A percentile compares a stretch with the other conserved stretches of the same genome.
These are phyloP conservation scores for Cephalopholis sonnerati DNA, from an alignment of 2,113 vertebrate genomes.

Conservation along the genomic window DNA sequence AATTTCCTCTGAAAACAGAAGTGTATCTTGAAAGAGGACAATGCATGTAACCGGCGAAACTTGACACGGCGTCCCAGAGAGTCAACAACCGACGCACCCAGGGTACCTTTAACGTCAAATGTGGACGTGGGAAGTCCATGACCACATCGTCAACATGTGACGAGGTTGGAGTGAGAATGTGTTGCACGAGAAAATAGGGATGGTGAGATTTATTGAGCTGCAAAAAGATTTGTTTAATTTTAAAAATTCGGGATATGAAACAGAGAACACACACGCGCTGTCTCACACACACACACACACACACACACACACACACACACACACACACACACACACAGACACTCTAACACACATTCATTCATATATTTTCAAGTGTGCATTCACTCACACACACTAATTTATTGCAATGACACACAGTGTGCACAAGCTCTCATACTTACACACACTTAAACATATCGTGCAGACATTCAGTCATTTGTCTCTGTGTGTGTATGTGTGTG, in stretches of 20 bases:
- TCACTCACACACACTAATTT: background rate
- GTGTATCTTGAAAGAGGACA: no score
- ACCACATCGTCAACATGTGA: no score
- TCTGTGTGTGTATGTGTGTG: conserved; percentile 40
- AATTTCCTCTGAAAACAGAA: no score
- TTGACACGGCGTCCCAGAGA: no score
- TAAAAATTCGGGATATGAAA: no score
- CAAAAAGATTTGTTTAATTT: background rate
- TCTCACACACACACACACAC: no score
- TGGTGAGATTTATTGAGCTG: background rate
- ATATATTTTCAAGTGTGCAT: background rate
- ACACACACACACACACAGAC: background rate
- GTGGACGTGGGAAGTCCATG: no score
- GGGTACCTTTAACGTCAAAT: no score
- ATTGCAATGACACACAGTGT: background rate
- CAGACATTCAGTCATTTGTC: background rate
- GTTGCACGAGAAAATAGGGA: background rate
- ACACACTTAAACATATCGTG: background rate
- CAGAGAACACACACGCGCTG: no score
- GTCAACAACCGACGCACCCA: no score
- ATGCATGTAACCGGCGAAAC: no score
- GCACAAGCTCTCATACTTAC: background rate
- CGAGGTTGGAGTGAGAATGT: no score
- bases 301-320: background rate
- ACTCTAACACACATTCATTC: background rate